Evolutionary conservation across 2,797 vertebrate species (phyloP).

Genomic region (Percopsis omiscomaycus): DNA sequence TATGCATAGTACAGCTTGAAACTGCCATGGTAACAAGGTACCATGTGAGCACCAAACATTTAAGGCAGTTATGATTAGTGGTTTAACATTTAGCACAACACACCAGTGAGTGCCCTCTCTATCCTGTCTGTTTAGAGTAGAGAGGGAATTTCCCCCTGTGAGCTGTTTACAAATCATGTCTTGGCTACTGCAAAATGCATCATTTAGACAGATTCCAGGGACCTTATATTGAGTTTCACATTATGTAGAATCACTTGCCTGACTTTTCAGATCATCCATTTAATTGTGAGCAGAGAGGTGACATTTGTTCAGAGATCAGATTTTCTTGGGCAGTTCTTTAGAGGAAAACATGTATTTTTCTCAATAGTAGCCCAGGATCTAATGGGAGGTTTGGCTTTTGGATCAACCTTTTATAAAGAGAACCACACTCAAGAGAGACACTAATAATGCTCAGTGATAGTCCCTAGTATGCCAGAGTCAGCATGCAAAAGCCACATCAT

Average conservation of each 20-base stretch:
- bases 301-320: too few relatives aligned
- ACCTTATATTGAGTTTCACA: not conserved
- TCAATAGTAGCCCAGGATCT: not conserved
- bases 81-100: not conserved
- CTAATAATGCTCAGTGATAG: slow-evolving; percentile 1
- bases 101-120: not conserved
- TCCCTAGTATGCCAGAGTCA: slow-evolving; percentile 14
- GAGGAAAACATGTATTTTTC: not conserved
- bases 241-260: not conserved
- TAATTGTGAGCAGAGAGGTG: not conserved
- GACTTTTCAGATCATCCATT: not conserved
- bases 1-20: not conserved
- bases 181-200: not conserved
- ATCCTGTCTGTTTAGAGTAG: not conserved
- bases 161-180: slow-evolving; percentile 12
- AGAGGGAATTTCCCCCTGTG: slow-evolving; percentile 11
- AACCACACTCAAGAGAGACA: not conserved
- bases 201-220: slow-evolving; percentile 12
- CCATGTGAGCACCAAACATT: too few relatives aligned
- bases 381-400: not conserved
- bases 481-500: slow-evolving; percentile 8
- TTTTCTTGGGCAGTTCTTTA: not conserved
- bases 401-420: not conserved
- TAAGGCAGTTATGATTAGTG: too few relatives aligned
- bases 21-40: not conserved